phyloP scores from a whole-genome alignment of 2,888 invertebrate species.

The Drosophila meridionalis region DNA sequence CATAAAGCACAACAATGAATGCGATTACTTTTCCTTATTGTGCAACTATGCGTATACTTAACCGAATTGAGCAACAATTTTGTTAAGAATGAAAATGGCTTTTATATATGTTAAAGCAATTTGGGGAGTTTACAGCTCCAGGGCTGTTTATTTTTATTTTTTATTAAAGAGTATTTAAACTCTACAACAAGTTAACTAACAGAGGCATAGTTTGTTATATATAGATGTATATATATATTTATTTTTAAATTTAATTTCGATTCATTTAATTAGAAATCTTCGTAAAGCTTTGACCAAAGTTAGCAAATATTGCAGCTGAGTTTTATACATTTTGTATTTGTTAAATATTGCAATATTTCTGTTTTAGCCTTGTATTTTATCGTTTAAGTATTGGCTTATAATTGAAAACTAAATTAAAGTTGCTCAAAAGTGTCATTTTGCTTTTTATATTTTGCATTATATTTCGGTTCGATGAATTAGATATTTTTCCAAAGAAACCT shows the following conservation, averaged over 20 bases:
- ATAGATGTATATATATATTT: neutral
- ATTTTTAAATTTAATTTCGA: neutral
- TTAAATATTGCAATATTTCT: too few relatives aligned
- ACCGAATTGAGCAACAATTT: constrained; percentile 13
- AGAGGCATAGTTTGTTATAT: too few relatives aligned
- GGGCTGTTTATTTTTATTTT: neutral
- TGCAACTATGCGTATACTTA: constrained; percentile 37
- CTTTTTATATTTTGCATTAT: too few relatives aligned
- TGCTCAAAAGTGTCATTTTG: too few relatives aligned
- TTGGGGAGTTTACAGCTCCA: neutral
- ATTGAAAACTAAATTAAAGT: too few relatives aligned
- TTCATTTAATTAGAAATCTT: neutral
- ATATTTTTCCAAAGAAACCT: too few relatives aligned
- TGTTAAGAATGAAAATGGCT: neutral
- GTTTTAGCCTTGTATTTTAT: too few relatives aligned
- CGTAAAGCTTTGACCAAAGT: too few relatives aligned
- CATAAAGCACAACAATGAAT: constrained; percentile 42
- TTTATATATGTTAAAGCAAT: constrained; percentile 10
- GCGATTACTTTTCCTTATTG: constrained; percentile 31
- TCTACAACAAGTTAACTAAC: neutral
- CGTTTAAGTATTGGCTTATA: too few relatives aligned
- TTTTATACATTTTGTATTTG: too few relatives aligned
- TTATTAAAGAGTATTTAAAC: neutral
- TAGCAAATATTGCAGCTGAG: too few relatives aligned
- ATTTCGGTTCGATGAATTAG: too few relatives aligned